Base-by-base conservation (phyloP, 1,140 invertebrate genomes). In the Mya arenaria region DNA sequence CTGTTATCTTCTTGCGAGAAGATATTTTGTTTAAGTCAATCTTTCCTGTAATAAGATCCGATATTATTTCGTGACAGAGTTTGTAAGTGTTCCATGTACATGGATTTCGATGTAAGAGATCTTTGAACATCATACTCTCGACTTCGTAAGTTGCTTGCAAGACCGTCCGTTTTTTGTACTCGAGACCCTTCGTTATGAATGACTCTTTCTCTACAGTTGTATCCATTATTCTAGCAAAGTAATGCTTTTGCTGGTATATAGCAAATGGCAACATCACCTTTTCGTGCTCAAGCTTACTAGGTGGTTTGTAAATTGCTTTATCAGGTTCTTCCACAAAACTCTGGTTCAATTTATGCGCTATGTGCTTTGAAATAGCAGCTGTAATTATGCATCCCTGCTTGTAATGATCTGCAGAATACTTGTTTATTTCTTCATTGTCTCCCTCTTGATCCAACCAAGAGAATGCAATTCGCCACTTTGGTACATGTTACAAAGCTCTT, bases 211-310 rank as follows among this genome's bases (percentile, higher is more conserved):
- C 17, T n/a, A n/a, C n/a, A n/a, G n/a, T n/a, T 56, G 52, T 56
- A 56, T 56, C 52, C 52, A 56, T 56, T 19, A 56, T 56, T 28
- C 28, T 56, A 5, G 52, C 52, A 19, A 56, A 56, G 17, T 56
- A 56, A 28, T 56, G 52, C 28, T 56, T 56, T 28, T 56, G 52
- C 4, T 28, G n/a, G 17, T 23, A 56, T 56, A 56, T 60, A 6
- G 34, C 58, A 17, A 60, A 60, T 4, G 58, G 58, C 19, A 60
- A 17, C 58, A 60, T 60, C 10, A 60, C 58, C 25, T 60, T 60
- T 28, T 60, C 58, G 58, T 60, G 58, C 4, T 60, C 58, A 4
- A 56, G 52, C 28, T 56, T 56, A 56, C 52, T 56, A 56, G 52
- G 52, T 56, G 52, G 52, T 56, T 28, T 28, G 17, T 23, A 56